Base-by-base conservation (phyloP, 92 coral and sea anemone species). In the Micromussa lordhowensis region DNA sequence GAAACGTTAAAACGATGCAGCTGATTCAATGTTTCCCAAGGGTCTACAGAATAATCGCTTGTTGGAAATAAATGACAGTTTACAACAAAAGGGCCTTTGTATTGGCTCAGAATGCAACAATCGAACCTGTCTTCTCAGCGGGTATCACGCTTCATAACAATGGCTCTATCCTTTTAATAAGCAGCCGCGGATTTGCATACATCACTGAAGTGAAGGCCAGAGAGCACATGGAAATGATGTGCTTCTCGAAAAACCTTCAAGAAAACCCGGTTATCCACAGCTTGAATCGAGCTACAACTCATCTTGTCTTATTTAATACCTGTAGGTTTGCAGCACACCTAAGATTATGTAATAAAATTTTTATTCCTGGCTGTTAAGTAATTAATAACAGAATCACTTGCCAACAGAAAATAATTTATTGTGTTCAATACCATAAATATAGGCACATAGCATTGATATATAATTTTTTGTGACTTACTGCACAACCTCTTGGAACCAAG, bases 391-490 rank as follows among this genome's bases (percentile, higher is more conserved):
- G 58, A 77, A 78, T 63, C 48, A 8, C 57, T 36, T 89, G 89
- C 84, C 90, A 93, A 90, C 89, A 83, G 93, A 93, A 93, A 93
- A 86, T 91, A 87, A 85, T 90, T 92, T 91, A 91, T 88, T 89
- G 78, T 90, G 87, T 93, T 64, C 89, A 88, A 87, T 86, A 84
- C 89, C 93, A 90, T 93, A 93, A 93, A 93, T 93, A 93, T 87
- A 83, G 86, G 84, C 64, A 87, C 59, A 69, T 72, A 61, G 89
- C 80, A 86, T 84, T 63, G 89, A 77, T 66, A 86, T 84, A 84
- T 84, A 84, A 70, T 35, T 77, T 77, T 85, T 86, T 77, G 77
- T 68, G 83, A 63, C 82, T 61, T 22, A 26, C 31, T 35, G 24
- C 75, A 76, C 83, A 77, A 57, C 73, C 17, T 78, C 76, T 68